Conservation (phyloP, 2,888 invertebrate genomes). For the Tetragonisca angustula region DNA sequence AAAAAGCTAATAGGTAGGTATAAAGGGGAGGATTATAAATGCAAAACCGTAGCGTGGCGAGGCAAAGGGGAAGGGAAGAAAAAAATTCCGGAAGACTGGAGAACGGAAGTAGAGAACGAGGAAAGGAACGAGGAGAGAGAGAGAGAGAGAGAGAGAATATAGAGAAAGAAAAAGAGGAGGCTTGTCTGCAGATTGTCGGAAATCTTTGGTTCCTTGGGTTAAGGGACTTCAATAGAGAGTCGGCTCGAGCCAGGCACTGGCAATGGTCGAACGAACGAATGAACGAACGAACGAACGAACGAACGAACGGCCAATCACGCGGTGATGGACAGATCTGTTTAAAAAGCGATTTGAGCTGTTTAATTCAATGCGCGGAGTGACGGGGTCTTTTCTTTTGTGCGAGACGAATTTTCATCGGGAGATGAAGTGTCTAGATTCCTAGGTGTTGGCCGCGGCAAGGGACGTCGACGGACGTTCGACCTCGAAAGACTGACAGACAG, state of each 20-base stretch:
- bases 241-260: conserved; percentile 49
- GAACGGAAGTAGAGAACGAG: conserved; percentile 21
- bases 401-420: conserved; percentile 47
- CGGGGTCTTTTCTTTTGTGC: conserved; percentile 54
- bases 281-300: conserved; percentile 19
- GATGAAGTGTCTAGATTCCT: conserved; percentile 47
- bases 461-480: conserved; percentile 33
- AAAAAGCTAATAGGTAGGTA: conserved; percentile 32
- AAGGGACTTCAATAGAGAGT: conserved; percentile 54
- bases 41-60: conserved; percentile 14
- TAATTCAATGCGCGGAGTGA: conserved; percentile 42
- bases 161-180: neutral
- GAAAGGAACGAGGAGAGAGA: conserved; percentile 3
- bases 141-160: conserved; percentile 1
- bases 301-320: conserved; percentile 50
- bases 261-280: conserved; percentile 49
- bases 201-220: conserved; percentile 55
- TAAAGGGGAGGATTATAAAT: conserved; percentile 27
- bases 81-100: conserved; percentile 14
- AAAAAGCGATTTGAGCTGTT: conserved; percentile 39
- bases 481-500: conserved; percentile 41
- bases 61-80: neutral
- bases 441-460: conserved; percentile 35
- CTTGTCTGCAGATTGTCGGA: conserved; percentile 18
- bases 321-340: conserved; percentile 44